Base-by-base conservation (phyloP, 1,140 invertebrate genomes). In the Caenorhabditis elegans region DNA sequence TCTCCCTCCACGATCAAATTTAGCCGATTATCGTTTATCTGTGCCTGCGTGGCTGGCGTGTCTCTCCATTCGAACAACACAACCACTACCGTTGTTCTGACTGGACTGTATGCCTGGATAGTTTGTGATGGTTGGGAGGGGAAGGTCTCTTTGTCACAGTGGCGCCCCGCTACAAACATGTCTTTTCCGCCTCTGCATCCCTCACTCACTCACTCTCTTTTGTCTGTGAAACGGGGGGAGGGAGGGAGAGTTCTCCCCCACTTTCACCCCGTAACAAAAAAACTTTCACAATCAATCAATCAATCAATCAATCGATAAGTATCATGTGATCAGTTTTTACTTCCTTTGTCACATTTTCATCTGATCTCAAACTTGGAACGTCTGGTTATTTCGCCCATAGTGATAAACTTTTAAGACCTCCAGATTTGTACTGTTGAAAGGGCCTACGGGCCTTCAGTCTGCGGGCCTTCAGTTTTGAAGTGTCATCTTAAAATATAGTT, bases 21-120 rank as follows among this genome's bases (percentile, higher is more conserved):
- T 39, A 70, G 60, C 60, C 60, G 60, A 70, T 70, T 70, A 70
- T 70, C 60, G 60, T 70, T 70, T 70, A 65, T 65, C 55, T 43
- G 39, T 43, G 39, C 15, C 6, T 43, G 39, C 15, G 39, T 43
- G 39, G 15, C 6, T 43, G 39, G 39, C 15, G 39, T 43, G 39
- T 70, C 13, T 19, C 60, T 11, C 28, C 60, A 17, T 22, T 5
- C 28, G n/a, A n/a, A n/a, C n/a, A n/a, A n/a, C n/a, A n/a, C n/a
- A n/a, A n/a, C 60, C 60, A 34, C 60, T 70, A 70, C 60, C 60
- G 5, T 5, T 43, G 5, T 5, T 43, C 39, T 70, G 34, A 39
- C n/a, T n/a, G n/a, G 34, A 22, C 34, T 19, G 4, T 22, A 43
- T 34, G n/a, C 17, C 19, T 70, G 60, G 60, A 70, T 36, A 70